Evolutionary conservation across 2,797 vertebrate species (phyloP), one percentile per base, ranked within the genome.

Genomic region (Philypnodon macrostomus): DNA sequence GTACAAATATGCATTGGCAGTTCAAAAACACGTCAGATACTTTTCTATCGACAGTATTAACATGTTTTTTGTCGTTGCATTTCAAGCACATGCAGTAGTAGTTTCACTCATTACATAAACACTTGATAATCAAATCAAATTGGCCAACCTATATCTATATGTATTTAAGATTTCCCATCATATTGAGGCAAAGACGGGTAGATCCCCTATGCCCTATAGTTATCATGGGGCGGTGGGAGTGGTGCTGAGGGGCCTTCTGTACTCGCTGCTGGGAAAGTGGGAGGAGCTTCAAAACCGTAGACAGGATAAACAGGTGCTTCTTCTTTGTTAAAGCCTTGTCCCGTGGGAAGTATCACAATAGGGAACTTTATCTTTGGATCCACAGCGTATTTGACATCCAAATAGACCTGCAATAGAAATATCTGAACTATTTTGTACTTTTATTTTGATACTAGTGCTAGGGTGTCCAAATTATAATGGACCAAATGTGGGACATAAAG

Each of bases 291-390:
- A 39, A 16, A 71, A 38, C 59, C 70, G 46, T 32, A 46, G 0
- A 9, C 5, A 16, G 50, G 14, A 32, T 26, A 21, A 8, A 29
- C 26, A 41, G 59, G 36, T 4, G 7, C 40, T 2, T 47, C 37
- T 4, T 53, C 19, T 10, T 8, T 27, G 15, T 42, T 39, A 42
- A 24, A 16, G 5, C 1, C 12, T 21, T 36, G 38, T 18, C 3
- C 4, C 37, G 45, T 36, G 0, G 73, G 70, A 37, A 86, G 73
- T 58, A 89, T 54, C 27, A 87, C 31, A 4, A 88, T 56, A 12
- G 77, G 81, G 24, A 89, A 75, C 52, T 86, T 86, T 52, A 87
- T 57, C 58, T 75, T 21, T 3, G 84, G 83, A 56, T 87, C 73
- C 9, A 7, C 33, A 15, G 78, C 73, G 33, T 75, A 84, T 15